Evolutionary conservation across 64 coral and sea anemone species (phyloP).

Genomic region (Astreopora myriophthalma): DNA sequence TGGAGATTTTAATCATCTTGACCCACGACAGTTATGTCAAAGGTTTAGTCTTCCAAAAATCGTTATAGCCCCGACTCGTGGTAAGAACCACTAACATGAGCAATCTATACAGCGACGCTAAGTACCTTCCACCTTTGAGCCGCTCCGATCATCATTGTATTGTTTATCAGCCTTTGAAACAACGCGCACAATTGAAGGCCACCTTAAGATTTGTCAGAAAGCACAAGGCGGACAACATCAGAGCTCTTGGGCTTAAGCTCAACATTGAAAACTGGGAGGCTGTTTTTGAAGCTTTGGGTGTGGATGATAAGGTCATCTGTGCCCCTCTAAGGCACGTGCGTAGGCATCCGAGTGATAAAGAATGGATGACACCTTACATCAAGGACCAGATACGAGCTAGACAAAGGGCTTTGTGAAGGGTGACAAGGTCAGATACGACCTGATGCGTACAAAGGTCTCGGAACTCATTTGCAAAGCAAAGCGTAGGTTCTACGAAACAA

Average conservation of each 20-base stretch:
- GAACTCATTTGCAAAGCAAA: conserved; percentile 43
- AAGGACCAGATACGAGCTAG: conserved; percentile 33
- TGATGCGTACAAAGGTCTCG: conserved; percentile 12
- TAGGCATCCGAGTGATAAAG: conserved; percentile 37
- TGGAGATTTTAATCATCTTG: conserved; percentile 53
- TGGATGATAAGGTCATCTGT: conserved; percentile 70
- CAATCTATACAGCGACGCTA: conserved; percentile 1
- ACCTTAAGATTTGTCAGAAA: conserved; percentile 13
- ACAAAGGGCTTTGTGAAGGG: conserved; percentile 58
- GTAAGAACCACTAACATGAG: conserved; percentile 33
- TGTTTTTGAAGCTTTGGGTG: conserved; percentile 53
- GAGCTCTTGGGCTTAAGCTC: conserved; percentile 50
- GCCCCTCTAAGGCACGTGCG: conserved; percentile 23
- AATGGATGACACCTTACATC: conserved; percentile 63
- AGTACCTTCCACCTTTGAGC: conserved; percentile 45
- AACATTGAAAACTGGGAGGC: conserved; percentile 19
- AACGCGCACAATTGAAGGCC: background rate
- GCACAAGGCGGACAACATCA: conserved; percentile 49
- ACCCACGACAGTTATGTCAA: conserved; percentile 14
- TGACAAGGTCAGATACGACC: conserved; percentile 11
- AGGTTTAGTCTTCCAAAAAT: conserved; percentile 41
- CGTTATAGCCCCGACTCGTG: conserved; percentile 22
- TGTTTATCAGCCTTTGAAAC: background rate
- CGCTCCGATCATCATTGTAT: conserved; percentile 59
- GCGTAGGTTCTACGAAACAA: conserved; percentile 16